Evolutionary conservation across 2,888 invertebrate species (phyloP), one percentile per base, ranked within the genome.

Genomic region (Plebejus anna): DNA sequence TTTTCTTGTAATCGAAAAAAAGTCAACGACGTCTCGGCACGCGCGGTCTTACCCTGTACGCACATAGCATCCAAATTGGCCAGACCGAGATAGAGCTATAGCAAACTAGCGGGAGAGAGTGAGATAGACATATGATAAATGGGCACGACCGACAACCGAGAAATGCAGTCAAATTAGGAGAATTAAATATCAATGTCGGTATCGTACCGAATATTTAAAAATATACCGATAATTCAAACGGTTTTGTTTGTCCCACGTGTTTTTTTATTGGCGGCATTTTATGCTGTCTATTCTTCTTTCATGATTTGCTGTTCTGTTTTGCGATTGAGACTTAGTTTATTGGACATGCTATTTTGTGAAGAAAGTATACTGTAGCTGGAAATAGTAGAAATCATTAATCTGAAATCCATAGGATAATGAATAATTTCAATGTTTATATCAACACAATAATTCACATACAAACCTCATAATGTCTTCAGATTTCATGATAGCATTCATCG

Each of bases 91-190:
- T 78, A 81, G 78, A 76, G 7, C 76, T 81, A 86, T 76, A 38
- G n/a, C 13, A 9, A 6, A 22, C 6, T 0, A n/a, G 9, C 13
- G 47, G 2, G 84, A 61, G 38, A 28, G 82, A 92, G 77, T 38
- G 83, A 81, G 88, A 87, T 78, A 80, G 82, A 32, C 79, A 79
- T 87, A 87, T 87, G 88, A 91, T 89, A 87, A 87, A 91, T 88
- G 89, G 84, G 82, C 85, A 86, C 90, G 88, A 85, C 89, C 83
- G 80, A 81, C 82, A 88, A 86, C 83, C 84, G 84, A 90, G 90
- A 91, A 90, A 92, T 90, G 88, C 87, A 90, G 88, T 91, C 89
- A 91, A 92, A 92, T 93, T 92, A 90, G 88, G 84, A 89, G 89
- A 90, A 90, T 89, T 90, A 90, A 90, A 90, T 89, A 90, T 89